Evolutionary conservation across 2,113 vertebrate species (phyloP), one percentile per base, ranked within the genome.

Genomic region (Chamaea fasciata): DNA sequence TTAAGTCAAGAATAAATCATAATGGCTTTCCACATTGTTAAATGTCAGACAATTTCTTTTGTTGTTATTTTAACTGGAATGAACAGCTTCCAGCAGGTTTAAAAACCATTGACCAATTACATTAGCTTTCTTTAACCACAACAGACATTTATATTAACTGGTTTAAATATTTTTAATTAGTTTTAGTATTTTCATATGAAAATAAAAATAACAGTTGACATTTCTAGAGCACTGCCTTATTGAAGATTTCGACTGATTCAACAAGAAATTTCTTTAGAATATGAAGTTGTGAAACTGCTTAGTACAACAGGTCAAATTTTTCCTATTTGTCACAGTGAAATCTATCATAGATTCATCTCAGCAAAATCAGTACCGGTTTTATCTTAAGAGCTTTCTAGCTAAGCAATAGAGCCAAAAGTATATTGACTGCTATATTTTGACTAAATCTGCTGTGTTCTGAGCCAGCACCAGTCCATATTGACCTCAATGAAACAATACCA

Each of bases 111-210:
- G 59, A 92, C 46, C 69, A 94, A 90, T 96, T 95, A 89, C 13
- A 79, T 83, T 79, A 57, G 21, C 93, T 96, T 97, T 91, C 82
- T 96, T 96, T 96, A 94, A 91, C 67, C 59, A 87, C 39, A 92
- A 74, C 22, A 86, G 60, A 46, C 77, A 83, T 83, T 96, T 83
- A 73, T 64, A 90, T 82, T 70, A 87, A 96, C 63, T 49, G 62
- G 57, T 60, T 95, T 94, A 91, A 85, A 24, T 90, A 77, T 50
- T 83, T 15, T 92, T 97, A 96, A 96, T 93, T 92, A 89, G 64
- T 71, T 35, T 55, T 70, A 57, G 17, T 11, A 69, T 92, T 96
- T 91, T 27, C 20, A 37, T 65, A 62, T 19, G 35, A 90, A 89
- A 88, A 82, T 52, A 87, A 93, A 95, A 93, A 88, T 35, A 88